These are phyloP conservation scores for Cotesia congregata DNA, from an alignment of 2,888 invertebrate genomes.

Conservation along the genomic window DNA sequence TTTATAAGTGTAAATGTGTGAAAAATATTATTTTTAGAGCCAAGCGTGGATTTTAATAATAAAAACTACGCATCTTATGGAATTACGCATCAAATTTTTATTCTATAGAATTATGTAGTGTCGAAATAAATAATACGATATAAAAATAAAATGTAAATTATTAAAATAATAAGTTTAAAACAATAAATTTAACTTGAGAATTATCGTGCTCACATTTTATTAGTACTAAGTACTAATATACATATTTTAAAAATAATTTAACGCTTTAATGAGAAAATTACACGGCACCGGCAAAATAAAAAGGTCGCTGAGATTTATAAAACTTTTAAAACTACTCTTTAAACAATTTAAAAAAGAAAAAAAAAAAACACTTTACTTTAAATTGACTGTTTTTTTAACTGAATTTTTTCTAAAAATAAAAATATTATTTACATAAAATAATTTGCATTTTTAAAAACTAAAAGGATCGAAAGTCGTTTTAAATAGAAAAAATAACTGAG, in stretches of 20 bases:
- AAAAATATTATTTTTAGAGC: no score
- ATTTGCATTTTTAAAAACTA: slow-evolving; percentile 2
- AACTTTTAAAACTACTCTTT: neutral
- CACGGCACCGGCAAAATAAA: neutral
- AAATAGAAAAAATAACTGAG: slow-evolving; percentile 1
- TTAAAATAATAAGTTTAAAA: neutral
- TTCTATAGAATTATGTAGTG: neutral
- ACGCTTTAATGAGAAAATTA: slow-evolving; percentile 1
- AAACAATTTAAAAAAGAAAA: neutral
- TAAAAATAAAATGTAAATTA: neutral
- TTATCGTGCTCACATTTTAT: neutral
- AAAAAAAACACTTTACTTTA: neutral
- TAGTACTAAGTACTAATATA: neutral
- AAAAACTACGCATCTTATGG: neutral
- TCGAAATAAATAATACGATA: neutral
- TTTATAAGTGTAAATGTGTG: no score
- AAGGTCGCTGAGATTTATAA: neutral
- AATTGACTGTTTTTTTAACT: neutral
- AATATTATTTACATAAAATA: neutral
- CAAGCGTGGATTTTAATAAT: neutral
- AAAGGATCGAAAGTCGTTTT: neutral
- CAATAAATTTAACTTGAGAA: neutral
- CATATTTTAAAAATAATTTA: slow-evolving; percentile 1
- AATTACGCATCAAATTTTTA: neutral
- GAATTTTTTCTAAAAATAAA: neutral